Evolutionary conservation across 1,140 invertebrate species (phyloP).

Genomic region (Amphibalanus amphitrite): DNA sequence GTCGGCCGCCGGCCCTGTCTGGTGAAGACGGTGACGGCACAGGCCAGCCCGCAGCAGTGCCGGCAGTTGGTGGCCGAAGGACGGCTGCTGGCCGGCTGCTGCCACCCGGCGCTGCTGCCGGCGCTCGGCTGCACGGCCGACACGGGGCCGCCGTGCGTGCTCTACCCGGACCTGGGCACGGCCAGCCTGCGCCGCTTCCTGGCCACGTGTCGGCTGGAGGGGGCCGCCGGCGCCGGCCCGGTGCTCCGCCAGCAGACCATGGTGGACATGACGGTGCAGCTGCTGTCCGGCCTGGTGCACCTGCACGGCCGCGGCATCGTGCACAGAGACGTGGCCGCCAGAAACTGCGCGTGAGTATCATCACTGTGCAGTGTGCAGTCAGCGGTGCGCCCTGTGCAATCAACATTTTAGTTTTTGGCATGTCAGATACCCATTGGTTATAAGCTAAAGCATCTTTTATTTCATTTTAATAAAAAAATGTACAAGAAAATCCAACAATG

Average conservation of each 20-base stretch:
- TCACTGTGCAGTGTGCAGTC: too few relatives aligned
- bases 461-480: too few relatives aligned
- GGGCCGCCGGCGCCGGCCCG: slow-evolving; percentile 15
- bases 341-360: slow-evolving; percentile 20
- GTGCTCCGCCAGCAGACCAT: slow-evolving; percentile 17
- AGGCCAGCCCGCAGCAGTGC: slow-evolving; percentile 8
- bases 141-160: slow-evolving; percentile 11
- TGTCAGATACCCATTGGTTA: too few relatives aligned
- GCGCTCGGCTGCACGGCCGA: slow-evolving; percentile 13
- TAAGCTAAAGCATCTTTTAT: too few relatives aligned
- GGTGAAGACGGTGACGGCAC: slow-evolving; percentile 7
- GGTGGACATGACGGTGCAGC: slow-evolving; percentile 17
- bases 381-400: neutral
- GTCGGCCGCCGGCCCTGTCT: neutral
- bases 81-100: slow-evolving; percentile 13
- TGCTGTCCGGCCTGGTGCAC: slow-evolving; percentile 17
- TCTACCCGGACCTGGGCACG: slow-evolving; percentile 12
- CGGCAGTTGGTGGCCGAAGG: slow-evolving; percentile 9
- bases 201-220: neutral
- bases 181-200: slow-evolving; percentile 16
- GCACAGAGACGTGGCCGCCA: slow-evolving; percentile 19
- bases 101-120: too few relatives aligned
- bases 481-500: too few relatives aligned
- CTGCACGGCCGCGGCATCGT: slow-evolving; percentile 16
- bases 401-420: neutral